Conservation (phyloP, 2,888 invertebrate genomes). For the Lasiommata megera region DNA sequence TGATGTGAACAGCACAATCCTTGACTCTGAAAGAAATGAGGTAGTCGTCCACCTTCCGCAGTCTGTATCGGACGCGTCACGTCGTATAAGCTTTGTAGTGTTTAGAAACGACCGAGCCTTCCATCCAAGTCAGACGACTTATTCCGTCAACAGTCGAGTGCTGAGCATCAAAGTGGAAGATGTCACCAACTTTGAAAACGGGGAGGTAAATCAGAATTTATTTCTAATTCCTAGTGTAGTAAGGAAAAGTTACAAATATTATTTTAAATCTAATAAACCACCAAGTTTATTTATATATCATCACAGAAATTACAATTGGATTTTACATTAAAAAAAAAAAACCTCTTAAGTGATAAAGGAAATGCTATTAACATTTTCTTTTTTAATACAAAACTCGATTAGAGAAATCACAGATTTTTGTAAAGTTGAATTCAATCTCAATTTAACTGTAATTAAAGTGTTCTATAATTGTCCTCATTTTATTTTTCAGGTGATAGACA, state of each 20-base stretch:
- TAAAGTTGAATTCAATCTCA: too few species aligned
- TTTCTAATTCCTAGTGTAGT: too few species aligned
- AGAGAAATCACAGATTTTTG: too few species aligned
- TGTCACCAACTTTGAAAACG: constrained; percentile 50
- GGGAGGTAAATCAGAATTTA: constrained; percentile 51
- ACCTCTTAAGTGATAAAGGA: too few species aligned
- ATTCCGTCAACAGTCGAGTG: constrained; percentile 66
- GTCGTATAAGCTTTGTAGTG: constrained; percentile 70
- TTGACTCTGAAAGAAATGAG: constrained; percentile 51
- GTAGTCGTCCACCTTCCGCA: constrained; percentile 64
- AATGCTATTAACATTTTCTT: too few species aligned
- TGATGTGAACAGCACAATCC: constrained; percentile 42
- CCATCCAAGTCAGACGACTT: constrained; percentile 32
- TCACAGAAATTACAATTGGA: too few species aligned
- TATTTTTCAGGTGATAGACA: constrained; percentile 46
- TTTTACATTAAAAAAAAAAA: too few species aligned
- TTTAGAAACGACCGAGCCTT: constrained; percentile 73
- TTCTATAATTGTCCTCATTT: background rate
- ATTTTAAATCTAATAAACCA: too few species aligned
- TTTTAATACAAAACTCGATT: too few species aligned
- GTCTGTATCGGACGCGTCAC: constrained; percentile 47
- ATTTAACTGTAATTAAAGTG: too few species aligned
- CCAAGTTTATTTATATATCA: too few species aligned
- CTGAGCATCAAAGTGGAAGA: constrained; percentile 72
- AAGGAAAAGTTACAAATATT: too few species aligned